Evolutionary conservation across 2,113 vertebrate species (phyloP).

Genomic region (Fregata magnificens): DNA sequence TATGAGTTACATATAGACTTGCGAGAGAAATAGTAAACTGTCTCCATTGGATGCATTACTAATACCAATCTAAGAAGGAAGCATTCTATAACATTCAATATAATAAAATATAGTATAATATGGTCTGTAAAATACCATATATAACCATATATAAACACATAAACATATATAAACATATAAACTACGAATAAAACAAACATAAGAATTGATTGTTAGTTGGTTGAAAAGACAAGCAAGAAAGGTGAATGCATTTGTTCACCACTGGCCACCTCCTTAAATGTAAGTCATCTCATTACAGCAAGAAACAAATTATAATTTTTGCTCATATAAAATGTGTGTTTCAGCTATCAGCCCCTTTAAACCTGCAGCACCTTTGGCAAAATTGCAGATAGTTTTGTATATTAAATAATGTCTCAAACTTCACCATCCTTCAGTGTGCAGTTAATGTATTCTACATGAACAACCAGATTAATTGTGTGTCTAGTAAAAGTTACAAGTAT

Average conservation of each 20-base stretch:
- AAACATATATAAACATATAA: not conserved
- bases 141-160: not conserved
- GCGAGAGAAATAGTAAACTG: not conserved
- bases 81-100: not conserved
- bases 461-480: not conserved
- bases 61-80: not conserved
- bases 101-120: not conserved
- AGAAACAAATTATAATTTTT: not conserved
- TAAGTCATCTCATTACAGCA: not conserved
- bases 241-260: not conserved
- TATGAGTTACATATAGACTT: not conserved
- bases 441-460: not conserved
- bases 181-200: not conserved
- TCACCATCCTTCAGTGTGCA: not conserved
- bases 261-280: not conserved
- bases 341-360: not conserved
- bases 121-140: not conserved
- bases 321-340: not conserved
- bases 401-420: not conserved
- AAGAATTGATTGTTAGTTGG: not conserved
- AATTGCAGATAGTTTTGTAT: not conserved
- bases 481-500: not conserved
- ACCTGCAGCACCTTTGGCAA: not conserved
- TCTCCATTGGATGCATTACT: not conserved
- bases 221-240: not conserved